Base-by-base conservation (phyloP, 2,113 vertebrate species). In the Pseudorhombus dupliciocellatus region DNA sequence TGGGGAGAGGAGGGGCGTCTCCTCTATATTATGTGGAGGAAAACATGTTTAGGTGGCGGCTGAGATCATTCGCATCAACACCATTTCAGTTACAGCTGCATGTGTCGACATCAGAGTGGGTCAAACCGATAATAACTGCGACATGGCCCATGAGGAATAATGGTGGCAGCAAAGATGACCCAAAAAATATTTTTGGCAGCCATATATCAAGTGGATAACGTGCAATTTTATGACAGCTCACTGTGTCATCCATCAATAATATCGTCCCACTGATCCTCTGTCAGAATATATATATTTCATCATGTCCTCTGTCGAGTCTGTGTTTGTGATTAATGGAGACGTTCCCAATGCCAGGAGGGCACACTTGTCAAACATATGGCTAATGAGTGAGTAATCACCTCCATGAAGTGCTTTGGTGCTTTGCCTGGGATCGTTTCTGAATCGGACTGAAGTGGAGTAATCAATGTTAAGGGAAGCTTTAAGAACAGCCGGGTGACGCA, bases 351-450 rank as follows among this genome's bases (percentile, higher is more conserved):
- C 83, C 88, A 87, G 81, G 75, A 81, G 88, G 83, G 81, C 72
- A 59, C 50, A 70, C 85, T 90, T 90, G 89, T 90, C 90, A 89
- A 89, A 90, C 90, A 88, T 89, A 87, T 83, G 89, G 86, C 83
- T 90, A 90, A 91, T 87, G 88, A 90, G 84, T 84, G 87, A 86
- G 74, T 88, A 85, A 92, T 89, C 83, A 85, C 79, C 66, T 65
- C 77, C 56, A 70, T 86, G 72, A 90, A 84, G 85, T 65, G 79
- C 85, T 85, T 88, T 90, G 88, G 89, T 84, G 84, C 80, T 52
- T 70, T 70, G 74, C 75, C 83, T 89, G 90, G 90, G 86, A 92
- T 90, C 87, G 81, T 81, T 70, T 82, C 66, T 56, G 78, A 89
- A 88, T 85, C 70, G 21, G 56, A 86, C 56, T 53, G 77, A 80